phyloP scores from a whole-genome alignment of 92 coral and sea anemone genomes.

The Palythoa grandiflora region DNA sequence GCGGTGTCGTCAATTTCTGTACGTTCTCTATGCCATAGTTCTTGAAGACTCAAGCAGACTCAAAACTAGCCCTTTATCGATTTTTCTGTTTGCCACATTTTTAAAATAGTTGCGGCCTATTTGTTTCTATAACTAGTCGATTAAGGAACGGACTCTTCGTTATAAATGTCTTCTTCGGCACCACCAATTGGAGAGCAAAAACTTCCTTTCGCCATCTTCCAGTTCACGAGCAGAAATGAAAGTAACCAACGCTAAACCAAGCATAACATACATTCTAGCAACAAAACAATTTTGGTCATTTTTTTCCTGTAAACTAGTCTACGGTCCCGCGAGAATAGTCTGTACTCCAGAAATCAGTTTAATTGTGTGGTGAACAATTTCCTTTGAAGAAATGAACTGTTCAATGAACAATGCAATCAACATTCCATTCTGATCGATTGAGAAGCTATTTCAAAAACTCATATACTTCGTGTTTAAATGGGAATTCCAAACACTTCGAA shows the following conservation, averaged over 20 bases:
- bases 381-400: neutral
- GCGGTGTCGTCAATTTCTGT: constrained; percentile 1
- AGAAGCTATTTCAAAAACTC: constrained; percentile 20
- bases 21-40: neutral
- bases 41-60: neutral
- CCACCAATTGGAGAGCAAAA: neutral
- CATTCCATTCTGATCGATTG: neutral
- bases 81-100: neutral
- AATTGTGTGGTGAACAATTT: neutral
- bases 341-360: neutral
- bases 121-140: neutral
- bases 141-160: neutral
- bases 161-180: neutral
- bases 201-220: neutral
- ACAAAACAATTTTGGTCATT: neutral
- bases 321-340: neutral
- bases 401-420: neutral
- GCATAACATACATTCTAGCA: neutral
- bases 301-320: neutral
- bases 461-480: constrained; percentile 29
- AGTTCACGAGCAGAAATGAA: constrained; percentile 15
- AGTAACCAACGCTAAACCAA: constrained; percentile 2
- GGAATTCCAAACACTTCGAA: constrained; percentile 32
- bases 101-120: neutral
- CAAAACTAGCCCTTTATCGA: neutral